phyloP scores from a whole-genome alignment of 2,797 vertebrate species.

The Bovichtus variegatus region DNA sequence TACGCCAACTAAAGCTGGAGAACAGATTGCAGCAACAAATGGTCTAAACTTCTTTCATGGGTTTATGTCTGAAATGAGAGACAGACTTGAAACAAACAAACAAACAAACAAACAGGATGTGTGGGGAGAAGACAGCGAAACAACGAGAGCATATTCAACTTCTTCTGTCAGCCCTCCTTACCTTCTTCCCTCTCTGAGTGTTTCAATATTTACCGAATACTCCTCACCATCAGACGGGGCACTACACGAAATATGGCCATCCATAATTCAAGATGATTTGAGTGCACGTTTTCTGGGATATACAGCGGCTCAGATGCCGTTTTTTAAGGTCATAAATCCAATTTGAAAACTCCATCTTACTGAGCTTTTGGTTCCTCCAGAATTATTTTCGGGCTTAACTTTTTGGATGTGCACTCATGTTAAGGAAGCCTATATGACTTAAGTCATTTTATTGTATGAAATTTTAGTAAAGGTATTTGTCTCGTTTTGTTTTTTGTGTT shows the following conservation, averaged over 20 bases:
- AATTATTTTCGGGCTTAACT: conserved; percentile 35
- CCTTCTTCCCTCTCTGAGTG: not conserved
- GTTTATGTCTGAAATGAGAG: conserved; percentile 16
- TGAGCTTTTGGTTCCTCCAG: conserved; percentile 27
- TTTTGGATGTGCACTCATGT: conserved; percentile 14
- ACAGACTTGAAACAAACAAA: conserved; percentile 3
- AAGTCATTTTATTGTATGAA: not conserved
- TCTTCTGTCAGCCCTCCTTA: not conserved
- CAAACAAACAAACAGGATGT: not conserved
- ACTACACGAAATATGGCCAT: conserved; percentile 37
- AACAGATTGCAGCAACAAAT: conserved; percentile 39
- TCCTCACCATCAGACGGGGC: conserved; percentile 21
- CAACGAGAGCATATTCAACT: not conserved
- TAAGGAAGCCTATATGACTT: not conserved
- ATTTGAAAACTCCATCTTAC: conserved; percentile 51
- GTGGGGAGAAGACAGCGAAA: not conserved
- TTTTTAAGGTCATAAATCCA: conserved; percentile 64
- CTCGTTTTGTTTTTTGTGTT: too few species aligned
- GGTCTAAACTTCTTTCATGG: conserved; percentile 3
- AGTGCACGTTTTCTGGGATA: conserved; percentile 52
- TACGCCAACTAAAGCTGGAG: conserved; percentile 7
- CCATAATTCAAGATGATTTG: conserved; percentile 65
- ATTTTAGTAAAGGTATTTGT: not conserved
- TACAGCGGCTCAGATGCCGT: conserved; percentile 37
- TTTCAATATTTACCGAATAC: conserved; percentile 7